These are phyloP conservation scores for Protodeltote pygarga DNA, from an alignment of 2,888 invertebrate genomes.

Conservation along the genomic window DNA sequence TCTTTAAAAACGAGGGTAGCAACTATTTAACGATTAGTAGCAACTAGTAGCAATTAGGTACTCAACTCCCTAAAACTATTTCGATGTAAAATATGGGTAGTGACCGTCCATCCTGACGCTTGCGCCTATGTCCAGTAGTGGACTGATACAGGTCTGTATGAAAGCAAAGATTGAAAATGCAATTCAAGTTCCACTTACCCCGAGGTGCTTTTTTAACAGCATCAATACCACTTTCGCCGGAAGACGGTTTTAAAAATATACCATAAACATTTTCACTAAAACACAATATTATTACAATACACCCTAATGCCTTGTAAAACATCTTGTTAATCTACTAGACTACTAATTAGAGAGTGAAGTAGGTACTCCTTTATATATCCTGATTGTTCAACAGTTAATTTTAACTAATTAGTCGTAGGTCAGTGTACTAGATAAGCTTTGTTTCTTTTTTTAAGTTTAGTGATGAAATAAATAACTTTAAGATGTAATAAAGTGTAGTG, in stretches of 20 bases:
- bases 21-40: too few species aligned
- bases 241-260: conserved; percentile 59
- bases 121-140: too few species aligned
- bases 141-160: too few species aligned
- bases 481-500: too few species aligned
- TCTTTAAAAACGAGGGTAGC: too few species aligned
- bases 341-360: neutral
- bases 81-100: too few species aligned
- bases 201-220: conserved; percentile 75
- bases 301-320: conserved; percentile 48
- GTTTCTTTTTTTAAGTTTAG: conserved; percentile 18
- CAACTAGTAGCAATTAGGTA: too few species aligned
- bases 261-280: conserved; percentile 28
- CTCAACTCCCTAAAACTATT: too few species aligned
- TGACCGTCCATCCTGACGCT: too few species aligned
- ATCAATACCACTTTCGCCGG: conserved; percentile 61
- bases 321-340: conserved; percentile 51
- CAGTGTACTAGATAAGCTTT: conserved; percentile 68
- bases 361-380: conserved; percentile 24
- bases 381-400: conserved; percentile 18
- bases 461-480: conserved; percentile 6
- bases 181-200: conserved; percentile 75
- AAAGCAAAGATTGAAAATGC: too few species aligned
- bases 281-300: too few species aligned
- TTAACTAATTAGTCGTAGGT: conserved; percentile 66